A percentile compares a stretch with the other conserved stretches of the same genome.
Evolutionary conservation across 2,888 invertebrate species (phyloP).

Genomic region (Hymenopus coronatus): DNA sequence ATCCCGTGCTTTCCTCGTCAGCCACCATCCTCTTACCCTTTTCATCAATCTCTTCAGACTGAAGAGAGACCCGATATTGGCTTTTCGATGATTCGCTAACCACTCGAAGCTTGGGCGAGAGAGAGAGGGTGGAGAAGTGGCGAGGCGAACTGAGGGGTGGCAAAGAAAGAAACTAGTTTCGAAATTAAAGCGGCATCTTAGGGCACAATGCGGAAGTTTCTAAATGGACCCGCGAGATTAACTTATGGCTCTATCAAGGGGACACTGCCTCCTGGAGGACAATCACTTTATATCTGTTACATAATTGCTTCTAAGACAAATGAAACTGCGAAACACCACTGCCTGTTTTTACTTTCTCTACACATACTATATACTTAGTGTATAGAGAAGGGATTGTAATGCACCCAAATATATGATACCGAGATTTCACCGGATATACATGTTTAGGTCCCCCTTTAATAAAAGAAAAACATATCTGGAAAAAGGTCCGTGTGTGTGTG

Average conservation of each 20-base stretch:
- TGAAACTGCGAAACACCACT: no score
- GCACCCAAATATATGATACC: no score
- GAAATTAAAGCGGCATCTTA: background rate
- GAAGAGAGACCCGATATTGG: constrained; percentile 10
- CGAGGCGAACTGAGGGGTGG: background rate
- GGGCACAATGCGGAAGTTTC: background rate
- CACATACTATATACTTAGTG: no score
- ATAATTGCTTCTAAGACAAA: no score
- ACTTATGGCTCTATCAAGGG: background rate
- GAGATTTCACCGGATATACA: no score
- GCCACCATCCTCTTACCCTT: background rate
- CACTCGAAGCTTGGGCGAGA: background rate
- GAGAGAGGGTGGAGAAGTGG: background rate
- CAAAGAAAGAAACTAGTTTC: background rate
- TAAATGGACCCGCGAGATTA: background rate
- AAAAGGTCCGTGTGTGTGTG: no score
- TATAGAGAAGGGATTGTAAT: no score
- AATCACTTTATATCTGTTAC: no score
- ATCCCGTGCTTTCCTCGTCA: background rate
- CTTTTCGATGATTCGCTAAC: constrained; percentile 15
- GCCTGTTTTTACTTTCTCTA: no score
- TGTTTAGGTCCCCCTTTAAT: no score
- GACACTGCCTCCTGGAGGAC: no score
- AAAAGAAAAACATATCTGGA: no score
- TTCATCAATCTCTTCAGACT: constrained; percentile 16